These are phyloP conservation scores for Melanotaenia pygmaea DNA, from an alignment of 2,797 vertebrate genomes.

Conservation along the genomic window DNA sequence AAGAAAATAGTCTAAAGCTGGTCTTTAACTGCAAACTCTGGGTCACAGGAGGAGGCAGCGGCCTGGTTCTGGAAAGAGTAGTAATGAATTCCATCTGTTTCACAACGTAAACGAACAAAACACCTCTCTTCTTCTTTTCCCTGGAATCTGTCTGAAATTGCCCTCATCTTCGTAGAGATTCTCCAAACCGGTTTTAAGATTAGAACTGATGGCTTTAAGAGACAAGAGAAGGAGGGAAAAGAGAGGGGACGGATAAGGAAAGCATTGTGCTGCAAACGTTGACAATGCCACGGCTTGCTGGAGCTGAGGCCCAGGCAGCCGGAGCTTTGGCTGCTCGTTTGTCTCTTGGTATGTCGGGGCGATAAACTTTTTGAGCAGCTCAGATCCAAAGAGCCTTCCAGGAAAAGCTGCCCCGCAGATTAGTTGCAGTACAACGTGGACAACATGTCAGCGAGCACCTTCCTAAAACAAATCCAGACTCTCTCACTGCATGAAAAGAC, in stretches of 20 bases:
- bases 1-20: not conserved
- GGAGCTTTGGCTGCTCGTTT: slow-evolving; percentile 49
- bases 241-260: slow-evolving; percentile 33
- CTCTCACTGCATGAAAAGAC: slow-evolving; percentile 9
- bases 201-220: slow-evolving; percentile 32
- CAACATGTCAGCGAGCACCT: slow-evolving; percentile 15
- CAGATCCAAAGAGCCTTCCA: slow-evolving; percentile 39
- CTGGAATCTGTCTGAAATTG: slow-evolving; percentile 39
- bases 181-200: slow-evolving; percentile 56
- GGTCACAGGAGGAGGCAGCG: slow-evolving; percentile 20
- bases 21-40: not conserved
- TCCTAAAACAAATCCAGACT: slow-evolving; percentile 27
- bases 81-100: slow-evolving; percentile 65
- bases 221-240: not conserved
- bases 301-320: slow-evolving; percentile 15
- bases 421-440: slow-evolving; percentile 36
- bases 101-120: slow-evolving; percentile 15
- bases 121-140: slow-evolving; percentile 23
- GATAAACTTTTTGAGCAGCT: slow-evolving; percentile 51
- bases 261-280: slow-evolving; percentile 55
- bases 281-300: slow-evolving; percentile 44
- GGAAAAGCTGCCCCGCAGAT: slow-evolving; percentile 53
- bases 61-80: slow-evolving; percentile 5
- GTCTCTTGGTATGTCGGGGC: slow-evolving; percentile 41
- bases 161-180: slow-evolving; percentile 45